Evolutionary conservation across 2,888 invertebrate species (phyloP), one percentile per base, ranked within the genome.

Genomic region (Onthophagus sagittarius): DNA sequence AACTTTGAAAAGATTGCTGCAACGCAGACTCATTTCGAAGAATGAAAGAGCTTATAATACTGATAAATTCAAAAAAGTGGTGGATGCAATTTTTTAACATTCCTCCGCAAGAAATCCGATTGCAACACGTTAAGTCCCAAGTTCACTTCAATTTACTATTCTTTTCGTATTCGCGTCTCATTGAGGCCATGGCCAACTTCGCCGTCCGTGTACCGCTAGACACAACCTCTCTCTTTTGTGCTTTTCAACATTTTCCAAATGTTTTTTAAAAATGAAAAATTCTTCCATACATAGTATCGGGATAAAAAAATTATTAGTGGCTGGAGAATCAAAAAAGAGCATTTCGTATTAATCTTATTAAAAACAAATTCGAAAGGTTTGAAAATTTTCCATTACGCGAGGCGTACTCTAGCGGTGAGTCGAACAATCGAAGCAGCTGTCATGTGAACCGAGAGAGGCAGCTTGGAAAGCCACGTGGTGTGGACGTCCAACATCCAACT

Each of bases 161-260:
- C 74, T 70, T 63, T 14, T 70, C 69, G 69, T 71, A 63, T 72
- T 67, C 72, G 31, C 33, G 70, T 65, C 70, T 63, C 62, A 77
- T 77, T 77, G 74, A 72, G 77, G 76, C 77, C 76, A 77, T 39
- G 77, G 77, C 73, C 76, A 75, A 70, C 71, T 74, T 71, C 71
- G 74, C 65, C 69, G 63, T 63, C 15, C n/a, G 63, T 13, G 39
- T 69, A 31, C 9, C 32, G 64, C 15, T n/a, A 23, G 9, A 63
- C n/a, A 63, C 63, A 63, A 53, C 39, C 39, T 53, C 39, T 53
- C 39, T 53, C 39, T 53, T 53, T 53, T 53, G 39, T 11, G 39
- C 39, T 53, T 53, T 53, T 53, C 39, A 11, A 11, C 11, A 53
- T 53, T 53, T 53, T 53, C 39, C 39, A 11, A 23, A 23, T 23